These are phyloP conservation scores for Eublepharis macularius DNA, from an alignment of 2,113 vertebrate species.

Conservation along the genomic window DNA sequence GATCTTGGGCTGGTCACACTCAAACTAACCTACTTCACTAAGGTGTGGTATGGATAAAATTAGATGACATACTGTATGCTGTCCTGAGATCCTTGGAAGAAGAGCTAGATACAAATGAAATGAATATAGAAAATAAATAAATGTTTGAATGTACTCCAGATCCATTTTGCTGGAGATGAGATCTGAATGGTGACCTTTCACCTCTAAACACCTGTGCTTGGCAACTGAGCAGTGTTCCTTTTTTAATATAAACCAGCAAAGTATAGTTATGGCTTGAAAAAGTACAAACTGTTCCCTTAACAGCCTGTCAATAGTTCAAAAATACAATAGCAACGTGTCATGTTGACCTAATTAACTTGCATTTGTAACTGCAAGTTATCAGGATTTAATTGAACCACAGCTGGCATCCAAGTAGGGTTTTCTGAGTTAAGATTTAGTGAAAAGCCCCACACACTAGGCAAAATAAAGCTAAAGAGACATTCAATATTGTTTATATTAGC, in stretches of 20 bases:
- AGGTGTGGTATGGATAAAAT: no score
- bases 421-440: neutral
- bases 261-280: neutral
- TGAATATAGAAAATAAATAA: no score
- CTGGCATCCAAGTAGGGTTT: neutral
- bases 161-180: neutral
- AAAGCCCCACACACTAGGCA: neutral
- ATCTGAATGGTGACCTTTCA: neutral
- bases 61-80: no score
- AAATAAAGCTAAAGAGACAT: neutral
- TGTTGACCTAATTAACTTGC: neutral
- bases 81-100: no score
- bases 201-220: neutral
- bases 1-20: no score
- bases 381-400: neutral
- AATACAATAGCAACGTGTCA: neutral
- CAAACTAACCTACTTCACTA: no score
- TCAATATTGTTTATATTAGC: neutral
- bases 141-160: neutral
- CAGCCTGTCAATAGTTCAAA: neutral
- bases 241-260: neutral
- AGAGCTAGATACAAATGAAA: no score
- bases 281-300: slow-evolving; percentile 3
- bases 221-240: neutral
- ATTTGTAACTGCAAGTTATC: slow-evolving; percentile 2